A percentile compares a stretch with the other conserved stretches of the same genome.
Conservation (phyloP, 2,797 vertebrate genomes). For the Pantherophis alleghaniensis region DNA sequence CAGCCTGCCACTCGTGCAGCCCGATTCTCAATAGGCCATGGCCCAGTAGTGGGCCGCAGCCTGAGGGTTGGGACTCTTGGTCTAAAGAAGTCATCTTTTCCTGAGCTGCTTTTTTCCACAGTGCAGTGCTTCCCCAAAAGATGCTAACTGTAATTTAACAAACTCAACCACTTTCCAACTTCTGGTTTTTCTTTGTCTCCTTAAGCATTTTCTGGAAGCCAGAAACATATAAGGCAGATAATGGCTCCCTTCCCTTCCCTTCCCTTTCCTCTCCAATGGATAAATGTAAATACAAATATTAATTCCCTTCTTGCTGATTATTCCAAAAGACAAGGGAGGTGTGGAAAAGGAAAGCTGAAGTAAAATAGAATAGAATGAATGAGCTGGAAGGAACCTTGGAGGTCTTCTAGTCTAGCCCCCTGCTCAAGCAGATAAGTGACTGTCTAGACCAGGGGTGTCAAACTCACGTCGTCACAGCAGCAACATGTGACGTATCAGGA, state of each 20-base stretch:
- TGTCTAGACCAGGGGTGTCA: too few species aligned
- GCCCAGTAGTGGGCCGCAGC: background rate
- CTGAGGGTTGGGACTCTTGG: background rate
- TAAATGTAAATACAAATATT: background rate
- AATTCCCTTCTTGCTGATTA: background rate
- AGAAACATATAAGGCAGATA: background rate
- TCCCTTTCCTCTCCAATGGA: background rate
- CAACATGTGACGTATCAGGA: too few species aligned
- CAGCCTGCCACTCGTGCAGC: accelerated
- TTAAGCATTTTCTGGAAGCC: background rate
- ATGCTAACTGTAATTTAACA: background rate
- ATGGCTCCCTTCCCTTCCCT: background rate
- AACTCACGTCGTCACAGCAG: too few species aligned
- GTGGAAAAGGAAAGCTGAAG: background rate
- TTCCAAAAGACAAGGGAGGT: background rate
- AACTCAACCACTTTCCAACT: background rate
- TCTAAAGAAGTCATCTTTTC: background rate
- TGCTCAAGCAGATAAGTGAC: too few species aligned
- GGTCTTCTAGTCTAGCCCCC: too few species aligned
- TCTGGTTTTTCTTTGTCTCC: background rate
- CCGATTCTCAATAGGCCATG: background rate
- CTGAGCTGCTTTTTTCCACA: background rate
- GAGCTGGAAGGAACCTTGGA: too few species aligned
- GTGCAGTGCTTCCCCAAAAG: background rate
- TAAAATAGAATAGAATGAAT: background rate